A percentile compares a stretch with the other conserved stretches of the same genome.
These are phyloP conservation scores for Enteromius viviparus DNA, from an alignment of 2,797 vertebrate genomes.

Conservation along the genomic window DNA sequence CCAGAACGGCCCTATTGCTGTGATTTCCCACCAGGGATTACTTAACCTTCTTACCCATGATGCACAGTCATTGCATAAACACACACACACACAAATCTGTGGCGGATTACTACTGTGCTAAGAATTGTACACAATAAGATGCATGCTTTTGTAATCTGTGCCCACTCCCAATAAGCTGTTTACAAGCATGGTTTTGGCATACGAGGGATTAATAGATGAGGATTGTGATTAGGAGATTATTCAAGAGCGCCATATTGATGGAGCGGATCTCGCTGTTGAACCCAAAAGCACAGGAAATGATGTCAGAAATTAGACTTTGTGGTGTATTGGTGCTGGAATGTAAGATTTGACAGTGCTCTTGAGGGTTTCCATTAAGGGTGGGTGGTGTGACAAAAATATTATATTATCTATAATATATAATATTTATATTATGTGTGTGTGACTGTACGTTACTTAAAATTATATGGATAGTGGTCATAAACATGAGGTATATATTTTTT, in stretches of 20 bases:
- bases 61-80: conserved; percentile 9
- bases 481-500: too few relatives aligned
- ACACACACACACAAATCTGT: conserved; percentile 25
- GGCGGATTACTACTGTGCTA: conserved; percentile 45
- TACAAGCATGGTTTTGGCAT: conserved; percentile 40
- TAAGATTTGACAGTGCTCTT: neutral
- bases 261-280: neutral
- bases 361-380: neutral
- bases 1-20: conserved; percentile 28
- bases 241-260: conserved; percentile 21
- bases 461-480: too few relatives aligned
- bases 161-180: conserved; percentile 50
- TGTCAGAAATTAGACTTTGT: neutral
- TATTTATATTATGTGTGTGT: too few relatives aligned
- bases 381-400: neutral
- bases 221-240: conserved; percentile 60
- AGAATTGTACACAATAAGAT: conserved; percentile 40
- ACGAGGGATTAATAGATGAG: conserved; percentile 57
- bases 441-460: too few relatives aligned
- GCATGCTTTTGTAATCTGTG: conserved; percentile 19
- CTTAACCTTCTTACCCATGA: conserved; percentile 40
- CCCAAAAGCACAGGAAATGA: neutral
- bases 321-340: neutral
- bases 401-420: too few relatives aligned
- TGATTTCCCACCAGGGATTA: conserved; percentile 51